Base-by-base conservation (phyloP, 2,888 invertebrate genomes). In the Stenotaenia linearis region DNA sequence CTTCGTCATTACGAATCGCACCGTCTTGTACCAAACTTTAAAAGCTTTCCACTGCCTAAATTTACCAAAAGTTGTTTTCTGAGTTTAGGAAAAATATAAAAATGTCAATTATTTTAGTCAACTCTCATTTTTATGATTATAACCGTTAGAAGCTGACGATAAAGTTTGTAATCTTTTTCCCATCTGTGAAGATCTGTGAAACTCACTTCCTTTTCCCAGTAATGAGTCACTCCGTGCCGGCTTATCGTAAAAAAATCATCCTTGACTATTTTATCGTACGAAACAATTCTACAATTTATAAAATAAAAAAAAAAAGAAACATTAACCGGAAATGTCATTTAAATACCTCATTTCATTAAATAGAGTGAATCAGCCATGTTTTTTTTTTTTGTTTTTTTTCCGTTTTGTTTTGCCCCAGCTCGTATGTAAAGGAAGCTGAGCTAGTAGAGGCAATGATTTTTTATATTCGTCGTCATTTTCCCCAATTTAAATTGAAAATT, bases 161-260 rank as follows among this genome's bases (percentile, higher is more conserved):
- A 95, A 85, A 91, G 91, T n/a, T 90, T 90, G 84, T 93, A 95
- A 84, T 95, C 95, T 80, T 90, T 90, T 84, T 93, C 92, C 95
- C 95, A 96, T 81, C 91, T 89, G 23, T 91, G 89, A 6, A 96
- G 87, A 10, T 92, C 90, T 0, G 94, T 94, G 84, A 93, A 95
- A 15, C 91, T 90, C 86, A 92, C 91, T 85, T 94, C 94, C 79
- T 90, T 90, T 15, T 89, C 77, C 40, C 77, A 37, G 77, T 37
- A 77, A 15, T 93, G 92, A n/a, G 93, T 91, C 0, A 95, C 93
- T 0, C 96, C 96, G 84, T 91, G 90, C 2, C 90, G 87, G 82
- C 95, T 94, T 82, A 96, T 92, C 0, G 95, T 96, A 84, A 93
- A 91, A 85, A 91, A 93, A 84, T 93, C 92, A 18, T 87, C 89